Percentiles rank a stretch among this genome's conserved stretches.
Evolutionary conservation across 2,113 vertebrate species (phyloP).

Genomic region (Dolichotis patagonum): DNA sequence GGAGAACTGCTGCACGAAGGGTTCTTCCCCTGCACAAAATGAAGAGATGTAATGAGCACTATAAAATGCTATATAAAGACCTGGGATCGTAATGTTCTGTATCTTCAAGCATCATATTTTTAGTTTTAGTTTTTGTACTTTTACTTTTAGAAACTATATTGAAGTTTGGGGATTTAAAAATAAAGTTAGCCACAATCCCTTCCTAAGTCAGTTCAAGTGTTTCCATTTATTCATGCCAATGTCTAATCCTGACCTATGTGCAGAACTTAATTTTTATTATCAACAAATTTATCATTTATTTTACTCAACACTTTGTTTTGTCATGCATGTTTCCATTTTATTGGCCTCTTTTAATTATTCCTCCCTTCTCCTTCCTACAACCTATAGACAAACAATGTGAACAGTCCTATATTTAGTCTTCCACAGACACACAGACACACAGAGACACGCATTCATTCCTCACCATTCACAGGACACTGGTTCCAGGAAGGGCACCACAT

Average conservation of each 20-base stretch:
- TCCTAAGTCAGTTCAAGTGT: neutral
- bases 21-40: neutral
- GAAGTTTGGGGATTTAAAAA: neutral
- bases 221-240: neutral
- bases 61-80: neutral
- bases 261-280: neutral
- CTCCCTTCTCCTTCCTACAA: neutral
- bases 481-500: neutral
- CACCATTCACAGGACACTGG: rapidly evolving
- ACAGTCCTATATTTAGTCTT: neutral
- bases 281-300: neutral
- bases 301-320: neutral
- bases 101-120: neutral
- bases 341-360: neutral
- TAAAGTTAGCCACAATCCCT: neutral
- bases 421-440: neutral
- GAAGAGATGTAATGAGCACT: neutral
- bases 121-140: neutral
- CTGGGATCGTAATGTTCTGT: neutral
- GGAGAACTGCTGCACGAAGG: neutral
- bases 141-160: neutral
- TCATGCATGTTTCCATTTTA: neutral
- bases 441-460: neutral
- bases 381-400: neutral
- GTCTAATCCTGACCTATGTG: neutral